Evolutionary conservation across 2,888 invertebrate genomes (phyloP), one percentile per base, ranked within the genome.

Genomic region (Epirrhoe alternata): DNA sequence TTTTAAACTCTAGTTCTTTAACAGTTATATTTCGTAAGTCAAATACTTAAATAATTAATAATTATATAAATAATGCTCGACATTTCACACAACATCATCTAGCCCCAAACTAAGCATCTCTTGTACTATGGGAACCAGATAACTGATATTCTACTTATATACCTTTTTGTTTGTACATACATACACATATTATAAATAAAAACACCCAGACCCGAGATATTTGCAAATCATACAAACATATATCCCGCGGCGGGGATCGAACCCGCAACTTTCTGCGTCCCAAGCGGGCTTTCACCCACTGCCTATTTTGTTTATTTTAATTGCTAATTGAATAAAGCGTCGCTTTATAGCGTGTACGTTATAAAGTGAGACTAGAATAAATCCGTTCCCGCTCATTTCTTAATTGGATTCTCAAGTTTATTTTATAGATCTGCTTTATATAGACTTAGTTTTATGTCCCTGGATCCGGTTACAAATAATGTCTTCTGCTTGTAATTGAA

Each of bases 391-490:
- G 80, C 84, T 88, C 87, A 89, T 89, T 89, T 87, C 88, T 90
- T 90, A 90, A 92, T 92, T 91, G 89, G 86, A 87, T 88, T 88
- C 88, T 88, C 85, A 86, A 89, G 87, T 90, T 91, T 86, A 90
- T 89, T 89, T 82, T 89, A 88, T 86, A 86, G 84, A 89, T 88
- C 86, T 85, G 82, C 80, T 86, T 85, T 83, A 83, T 86, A 85
- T 86, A 84, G 82, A 78, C 79, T 84, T 83, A 80, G 77, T 83
- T 89, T 89, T 86, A 89, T 86, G 87, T 86, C 83, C 80, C 79
- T 80, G 81, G 84, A 83, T 87, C 81, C 84, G 82, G 83, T 86
- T 82, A 83, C 61, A 63, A 71, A 69, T 69, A 71, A 68, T 53
- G 56, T 50, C 58, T 58, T 31, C 24, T 55, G 14, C 42, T 30